Evolutionary conservation across 2,113 vertebrate species (phyloP), one percentile per base, ranked within the genome.

Genomic region (Poicephalus meyeri): DNA sequence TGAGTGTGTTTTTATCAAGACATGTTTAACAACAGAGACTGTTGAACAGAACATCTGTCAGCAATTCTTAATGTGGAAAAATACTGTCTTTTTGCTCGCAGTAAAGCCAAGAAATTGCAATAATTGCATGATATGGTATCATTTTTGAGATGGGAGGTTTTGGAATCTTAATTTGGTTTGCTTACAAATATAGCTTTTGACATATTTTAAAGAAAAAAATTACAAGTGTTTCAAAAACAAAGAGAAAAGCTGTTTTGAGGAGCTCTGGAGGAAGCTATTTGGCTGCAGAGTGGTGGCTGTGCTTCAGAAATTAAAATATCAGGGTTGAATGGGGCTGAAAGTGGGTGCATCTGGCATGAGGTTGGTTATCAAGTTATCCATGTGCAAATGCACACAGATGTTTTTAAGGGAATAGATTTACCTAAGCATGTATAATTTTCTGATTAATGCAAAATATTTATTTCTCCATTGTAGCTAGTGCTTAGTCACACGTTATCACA

Each of bases 21-120:
- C 29, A 86, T 94, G 72, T 91, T 94, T 60, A 93, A 87, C 65
- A 70, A 95, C 76, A 86, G 89, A 68, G 56, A 33, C 53, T 33
- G 31, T 55, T 55, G 53, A 61, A 69, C 64, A 80, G 64, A 93
- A 88, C 93, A 96, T 94, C 93, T 96, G 88, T 83, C 39, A 35
- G 92, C 47, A 60, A 2, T 68, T 64, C 76, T 16, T 80, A 55
- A 60, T 49, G 60, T 1, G 60, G 64, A 20, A 76, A 78, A 91
- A 88, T 4, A 7, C 23, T 16, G 26, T 53, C n/a, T 77, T 46
- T 46, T 42, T 16, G 28, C 60, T 89, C 81, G 74, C 33, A 29
- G 58, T 46, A 70, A 65, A 71, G 58, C 53, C 10, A 46, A 44
- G 63, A 66, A 80, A 74, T 52, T 35, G 72, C 33, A 25, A 42